These are phyloP conservation scores for Entomobrya proxima DNA, from an alignment of 2,888 invertebrate species.

Conservation along the genomic window DNA sequence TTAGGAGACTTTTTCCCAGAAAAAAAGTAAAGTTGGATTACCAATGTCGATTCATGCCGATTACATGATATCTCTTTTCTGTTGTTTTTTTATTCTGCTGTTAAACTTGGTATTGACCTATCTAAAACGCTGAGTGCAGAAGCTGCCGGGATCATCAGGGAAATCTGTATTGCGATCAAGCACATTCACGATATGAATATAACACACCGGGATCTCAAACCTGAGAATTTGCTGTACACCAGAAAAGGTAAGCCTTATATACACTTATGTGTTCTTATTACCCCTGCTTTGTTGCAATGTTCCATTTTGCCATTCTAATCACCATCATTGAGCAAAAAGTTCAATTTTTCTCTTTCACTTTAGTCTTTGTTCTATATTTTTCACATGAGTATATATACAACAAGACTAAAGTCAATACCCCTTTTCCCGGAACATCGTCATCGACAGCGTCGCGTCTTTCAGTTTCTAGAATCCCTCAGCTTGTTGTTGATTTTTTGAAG, in stretches of 20 bases:
- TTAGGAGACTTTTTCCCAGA: too few relatives aligned
- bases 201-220: slow-evolving; percentile 98
- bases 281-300: too few relatives aligned
- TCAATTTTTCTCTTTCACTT: neutral
- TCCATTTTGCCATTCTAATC: neutral
- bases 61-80: neutral
- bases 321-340: neutral
- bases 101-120: neutral
- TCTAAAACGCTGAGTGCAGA: slow-evolving; percentile 80
- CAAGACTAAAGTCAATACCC: neutral
- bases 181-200: slow-evolving; percentile 96
- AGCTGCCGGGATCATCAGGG: slow-evolving; percentile 95
- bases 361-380: neutral
- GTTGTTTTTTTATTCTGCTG: neutral
- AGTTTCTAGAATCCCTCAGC: too few relatives aligned
- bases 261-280: neutral
- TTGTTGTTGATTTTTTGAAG: neutral
- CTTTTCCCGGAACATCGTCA: neutral
- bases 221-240: slow-evolving; percentile 96
- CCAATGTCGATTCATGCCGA: neutral
- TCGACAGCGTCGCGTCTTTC: neutral
- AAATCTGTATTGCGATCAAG: slow-evolving; percentile 95
- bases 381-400: neutral
- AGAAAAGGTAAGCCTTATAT: slow-evolving; percentile 80
- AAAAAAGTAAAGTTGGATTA: neutral